A percentile compares a stretch with the other conserved stretches of the same genome.
phyloP scores from a whole-genome alignment of 1,140 invertebrate genomes.

The Cyclina sinensis region DNA sequence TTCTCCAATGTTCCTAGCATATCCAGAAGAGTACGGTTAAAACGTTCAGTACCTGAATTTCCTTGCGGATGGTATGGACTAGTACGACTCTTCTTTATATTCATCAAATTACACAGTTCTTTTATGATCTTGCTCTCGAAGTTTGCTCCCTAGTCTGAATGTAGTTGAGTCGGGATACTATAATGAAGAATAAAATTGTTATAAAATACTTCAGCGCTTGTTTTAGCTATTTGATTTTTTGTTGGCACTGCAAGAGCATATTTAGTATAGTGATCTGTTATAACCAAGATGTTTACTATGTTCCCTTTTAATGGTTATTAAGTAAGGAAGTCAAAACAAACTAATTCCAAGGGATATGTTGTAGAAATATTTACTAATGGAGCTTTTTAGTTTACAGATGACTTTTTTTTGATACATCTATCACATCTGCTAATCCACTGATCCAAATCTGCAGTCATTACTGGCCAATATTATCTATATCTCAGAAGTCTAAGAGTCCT shows the following conservation, averaged over 20 bases:
- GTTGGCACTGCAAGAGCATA: constrained; percentile 65
- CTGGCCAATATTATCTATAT: constrained; percentile 30
- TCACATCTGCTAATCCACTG: constrained; percentile 29
- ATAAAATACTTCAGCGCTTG: constrained; percentile 61
- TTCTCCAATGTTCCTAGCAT: constrained; percentile 61
- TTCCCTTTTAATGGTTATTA: constrained; percentile 13
- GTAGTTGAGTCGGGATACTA: constrained; percentile 37
- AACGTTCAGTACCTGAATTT: constrained; percentile 39
- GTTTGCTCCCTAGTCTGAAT: constrained; percentile 59
- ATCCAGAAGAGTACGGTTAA: constrained; percentile 61
- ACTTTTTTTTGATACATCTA: constrained; percentile 48
- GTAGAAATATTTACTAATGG: constrained; percentile 33
- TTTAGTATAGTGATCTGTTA: constrained; percentile 68
- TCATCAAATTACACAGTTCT: constrained; percentile 44
- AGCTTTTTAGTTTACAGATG: constrained; percentile 12
- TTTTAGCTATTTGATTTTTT: constrained; percentile 58
- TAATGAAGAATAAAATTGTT: constrained; percentile 57
- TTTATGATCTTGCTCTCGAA: constrained; percentile 61
- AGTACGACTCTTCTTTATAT: constrained; percentile 48
- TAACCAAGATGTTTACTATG: constrained; percentile 24
- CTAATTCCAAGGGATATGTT: constrained; percentile 41
- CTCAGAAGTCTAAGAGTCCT: not conserved
- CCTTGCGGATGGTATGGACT: constrained; percentile 46
- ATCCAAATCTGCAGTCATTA: not conserved
- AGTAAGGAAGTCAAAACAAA: constrained; percentile 49